Evolutionary conservation across 2,113 vertebrate species (phyloP).

Genomic region (Gnathonemus longibarbis): DNA sequence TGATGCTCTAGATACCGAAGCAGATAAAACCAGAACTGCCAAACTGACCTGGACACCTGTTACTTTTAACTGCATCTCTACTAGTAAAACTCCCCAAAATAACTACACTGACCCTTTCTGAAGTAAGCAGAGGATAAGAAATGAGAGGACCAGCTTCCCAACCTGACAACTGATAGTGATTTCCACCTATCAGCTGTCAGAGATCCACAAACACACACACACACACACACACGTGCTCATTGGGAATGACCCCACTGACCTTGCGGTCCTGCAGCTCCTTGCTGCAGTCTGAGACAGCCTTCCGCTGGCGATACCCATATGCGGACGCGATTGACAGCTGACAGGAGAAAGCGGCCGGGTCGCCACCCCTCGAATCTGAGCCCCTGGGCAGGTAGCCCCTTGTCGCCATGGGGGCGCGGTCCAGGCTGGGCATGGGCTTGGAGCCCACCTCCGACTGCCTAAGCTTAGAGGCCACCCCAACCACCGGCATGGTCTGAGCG

Average conservation of each 20-base stretch:
- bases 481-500: constrained; percentile 76
- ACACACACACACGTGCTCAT: not conserved
- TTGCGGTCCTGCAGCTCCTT: constrained; percentile 81
- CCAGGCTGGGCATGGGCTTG: constrained; percentile 77
- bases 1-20: not conserved
- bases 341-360: constrained; percentile 64
- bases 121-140: not conserved
- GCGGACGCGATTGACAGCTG: constrained; percentile 74
- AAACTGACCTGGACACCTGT: not conserved
- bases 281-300: constrained; percentile 51
- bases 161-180: not conserved
- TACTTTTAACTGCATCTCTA: not conserved
- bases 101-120: not conserved
- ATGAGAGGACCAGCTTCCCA: not conserved
- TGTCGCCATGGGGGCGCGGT: constrained; percentile 54
- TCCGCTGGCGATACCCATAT: constrained; percentile 68
- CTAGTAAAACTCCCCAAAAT: not conserved
- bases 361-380: constrained; percentile 61
- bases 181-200: not conserved
- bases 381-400: constrained; percentile 59
- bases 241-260: constrained; percentile 76
- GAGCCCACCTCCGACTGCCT: constrained; percentile 76
- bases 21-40: not conserved
- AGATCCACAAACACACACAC: not conserved
- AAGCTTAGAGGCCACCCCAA: constrained; percentile 89